Evolutionary conservation across 2,888 invertebrate species (phyloP), one percentile per base, ranked within the genome.

Genomic region (Caenorhabditis angaria): DNA sequence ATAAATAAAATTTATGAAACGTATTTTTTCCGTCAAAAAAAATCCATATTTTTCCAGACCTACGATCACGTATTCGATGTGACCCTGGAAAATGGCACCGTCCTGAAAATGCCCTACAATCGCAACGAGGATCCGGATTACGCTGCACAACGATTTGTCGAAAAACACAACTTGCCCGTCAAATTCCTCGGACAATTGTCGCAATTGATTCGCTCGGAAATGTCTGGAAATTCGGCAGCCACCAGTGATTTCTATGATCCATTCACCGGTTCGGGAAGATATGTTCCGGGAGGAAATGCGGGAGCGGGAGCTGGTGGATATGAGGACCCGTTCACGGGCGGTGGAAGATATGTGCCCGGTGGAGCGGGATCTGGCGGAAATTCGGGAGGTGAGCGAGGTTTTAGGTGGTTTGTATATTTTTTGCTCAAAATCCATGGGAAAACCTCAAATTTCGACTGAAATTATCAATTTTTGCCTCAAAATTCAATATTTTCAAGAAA

Each of bases 31-130:
- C n/a, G 69, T 63, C 2, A 74, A 59, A 6, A 77, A 65, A 50
- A 65, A 70, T 1, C 70, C 66, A 6, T 71, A 75, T 10, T 65
- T 71, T 55, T 77, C 77, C 60, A 20, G 70, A 56, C 35, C 54
- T 97, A 95, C 87, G 97, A 97, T 89, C 96, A 92, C 89, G 95
- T 97, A 29, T 97, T 97, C 88, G 93, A 92, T 78, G 94, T 97
- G n/a, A 96, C 96, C 84, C 92, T 97, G 64, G 93, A 95, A 86
- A 95, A 95, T 86, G 94, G 93, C 0, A 91, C 27, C 1, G 61
- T 60, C 1, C 48, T 96, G 22, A 95, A 97, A 88, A 90, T 97
- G 76, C 95, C 96, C 0, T 97, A 92, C 88, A 95, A 97, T 88
- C 91, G 91, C 70, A 92, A 91, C 24, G 94, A 97, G 80, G 95